These are phyloP conservation scores for Hemaris fuciformis DNA, from an alignment of 2,888 invertebrate genomes.

Conservation along the genomic window DNA sequence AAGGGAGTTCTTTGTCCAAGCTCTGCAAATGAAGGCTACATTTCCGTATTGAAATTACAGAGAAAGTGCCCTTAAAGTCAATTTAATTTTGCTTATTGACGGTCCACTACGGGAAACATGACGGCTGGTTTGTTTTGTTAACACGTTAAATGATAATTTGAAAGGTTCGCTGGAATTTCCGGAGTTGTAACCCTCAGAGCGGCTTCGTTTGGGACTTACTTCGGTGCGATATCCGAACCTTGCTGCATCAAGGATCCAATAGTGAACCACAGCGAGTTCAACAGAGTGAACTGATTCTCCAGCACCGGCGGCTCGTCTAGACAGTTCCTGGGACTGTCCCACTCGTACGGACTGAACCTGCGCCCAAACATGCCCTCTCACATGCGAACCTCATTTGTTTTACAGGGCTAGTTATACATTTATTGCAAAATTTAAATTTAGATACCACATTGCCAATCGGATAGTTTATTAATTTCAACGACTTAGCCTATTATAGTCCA, in stretches of 20 bases:
- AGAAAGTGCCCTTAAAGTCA: constrained; percentile 33
- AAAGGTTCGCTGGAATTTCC: constrained; percentile 12
- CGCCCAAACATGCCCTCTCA: constrained; percentile 70
- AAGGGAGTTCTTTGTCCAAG: constrained; percentile 62
- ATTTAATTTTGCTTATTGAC: constrained; percentile 26
- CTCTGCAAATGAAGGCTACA: constrained; percentile 67
- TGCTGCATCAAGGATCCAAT: constrained; percentile 96
- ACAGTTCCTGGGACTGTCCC: constrained; percentile 94
- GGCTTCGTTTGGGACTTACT: constrained; percentile 83
- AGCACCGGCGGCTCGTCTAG: constrained; percentile 91
- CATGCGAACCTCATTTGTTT: constrained; percentile 35
- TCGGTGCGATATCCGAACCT: constrained; percentile 95
- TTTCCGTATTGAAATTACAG: constrained; percentile 53
- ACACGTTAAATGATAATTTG: neutral
- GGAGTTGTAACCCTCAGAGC: constrained; percentile 59
- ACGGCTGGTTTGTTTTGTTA: constrained; percentile 12
- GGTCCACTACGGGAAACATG: constrained; percentile 13
- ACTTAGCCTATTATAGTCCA: neutral
- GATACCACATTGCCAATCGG: neutral
- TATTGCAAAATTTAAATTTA: neutral
- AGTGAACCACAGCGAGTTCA: constrained; percentile 97
- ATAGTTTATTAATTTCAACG: neutral
- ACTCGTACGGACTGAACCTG: constrained; percentile 96
- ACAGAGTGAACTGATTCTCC: constrained; percentile 94
- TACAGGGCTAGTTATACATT: constrained; percentile 24